These are phyloP conservation scores for Alligator sinensis DNA, from an alignment of 2,113 vertebrate species.

Conservation along the genomic window DNA sequence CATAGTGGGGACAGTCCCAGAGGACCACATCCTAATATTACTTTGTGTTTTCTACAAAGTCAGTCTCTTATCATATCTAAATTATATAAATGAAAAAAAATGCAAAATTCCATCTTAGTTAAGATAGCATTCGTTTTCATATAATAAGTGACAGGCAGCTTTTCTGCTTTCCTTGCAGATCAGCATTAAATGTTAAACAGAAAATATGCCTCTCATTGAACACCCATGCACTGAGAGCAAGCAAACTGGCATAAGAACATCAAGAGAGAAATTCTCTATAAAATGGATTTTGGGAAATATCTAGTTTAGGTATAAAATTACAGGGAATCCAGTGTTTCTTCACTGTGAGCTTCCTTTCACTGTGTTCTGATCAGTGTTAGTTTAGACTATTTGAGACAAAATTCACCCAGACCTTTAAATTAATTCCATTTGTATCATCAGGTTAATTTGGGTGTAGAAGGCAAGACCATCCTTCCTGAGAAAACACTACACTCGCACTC, in stretches of 20 bases:
- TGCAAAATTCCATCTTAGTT: neutral
- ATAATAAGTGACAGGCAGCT: neutral
- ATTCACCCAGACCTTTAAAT: neutral
- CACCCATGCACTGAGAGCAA: neutral
- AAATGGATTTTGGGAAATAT: neutral
- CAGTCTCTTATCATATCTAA: neutral
- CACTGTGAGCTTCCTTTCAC: rapidly evolving
- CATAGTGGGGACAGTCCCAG: neutral
- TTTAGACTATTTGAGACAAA: rapidly evolving
- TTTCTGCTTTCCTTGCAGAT: neutral
- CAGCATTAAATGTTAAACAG: slow-evolving; percentile 20
- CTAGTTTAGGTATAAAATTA: neutral
- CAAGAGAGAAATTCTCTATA: neutral
- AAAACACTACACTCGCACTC: neutral
- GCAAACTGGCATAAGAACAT: neutral
- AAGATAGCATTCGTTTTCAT: neutral
- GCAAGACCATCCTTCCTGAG: neutral
- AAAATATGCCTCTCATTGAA: slow-evolving; percentile 15
- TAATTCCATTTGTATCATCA: neutral
- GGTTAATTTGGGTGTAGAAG: neutral
- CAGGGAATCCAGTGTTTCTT: neutral
- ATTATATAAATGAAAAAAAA: neutral
- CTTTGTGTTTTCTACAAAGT: neutral
- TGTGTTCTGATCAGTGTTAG: neutral
- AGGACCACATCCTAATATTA: neutral